Evolutionary conservation across 64 coral and sea anemone species (phyloP).

Genomic region (Hydrozoanthus tunicans): DNA sequence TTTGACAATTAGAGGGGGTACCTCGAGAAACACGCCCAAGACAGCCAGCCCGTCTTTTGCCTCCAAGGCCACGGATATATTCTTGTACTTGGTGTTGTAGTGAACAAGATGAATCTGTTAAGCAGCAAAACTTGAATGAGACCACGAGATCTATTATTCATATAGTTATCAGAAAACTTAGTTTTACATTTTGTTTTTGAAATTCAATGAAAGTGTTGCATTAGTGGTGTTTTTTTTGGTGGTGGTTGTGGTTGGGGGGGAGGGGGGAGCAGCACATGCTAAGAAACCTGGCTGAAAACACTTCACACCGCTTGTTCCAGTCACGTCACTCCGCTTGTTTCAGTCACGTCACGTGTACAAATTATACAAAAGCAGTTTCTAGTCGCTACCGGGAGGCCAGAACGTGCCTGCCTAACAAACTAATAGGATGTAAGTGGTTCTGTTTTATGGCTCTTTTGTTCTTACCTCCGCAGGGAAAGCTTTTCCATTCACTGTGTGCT

Average conservation of each 20-base stretch:
- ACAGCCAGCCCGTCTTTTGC: constrained; percentile 54
- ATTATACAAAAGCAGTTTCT: neutral
- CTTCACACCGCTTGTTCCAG: no score
- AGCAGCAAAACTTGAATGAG: neutral
- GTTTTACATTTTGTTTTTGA: neutral
- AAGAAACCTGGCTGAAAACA: no score
- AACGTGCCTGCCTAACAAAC: neutral
- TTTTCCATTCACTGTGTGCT: constrained; percentile 31
- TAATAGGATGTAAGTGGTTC: neutral
- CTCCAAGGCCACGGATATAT: neutral
- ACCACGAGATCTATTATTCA: no score
- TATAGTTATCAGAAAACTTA: no score
- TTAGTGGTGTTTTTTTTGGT: no score
- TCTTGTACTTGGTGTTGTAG: constrained; percentile 36
- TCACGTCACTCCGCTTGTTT: no score
- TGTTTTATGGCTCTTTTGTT: neutral
- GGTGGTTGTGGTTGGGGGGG: no score
- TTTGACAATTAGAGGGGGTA: neutral
- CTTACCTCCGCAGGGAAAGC: constrained; percentile 53
- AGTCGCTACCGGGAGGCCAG: neutral
- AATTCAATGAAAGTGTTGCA: no score
- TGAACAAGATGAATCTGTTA: constrained; percentile 19
- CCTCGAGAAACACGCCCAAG: constrained; percentile 12
- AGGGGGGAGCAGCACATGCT: no score
- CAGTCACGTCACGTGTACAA: no score